Conservation (phyloP, 30 jellyfish, hydroid and myxozoan species). For the Euphysa ruthae region DNA sequence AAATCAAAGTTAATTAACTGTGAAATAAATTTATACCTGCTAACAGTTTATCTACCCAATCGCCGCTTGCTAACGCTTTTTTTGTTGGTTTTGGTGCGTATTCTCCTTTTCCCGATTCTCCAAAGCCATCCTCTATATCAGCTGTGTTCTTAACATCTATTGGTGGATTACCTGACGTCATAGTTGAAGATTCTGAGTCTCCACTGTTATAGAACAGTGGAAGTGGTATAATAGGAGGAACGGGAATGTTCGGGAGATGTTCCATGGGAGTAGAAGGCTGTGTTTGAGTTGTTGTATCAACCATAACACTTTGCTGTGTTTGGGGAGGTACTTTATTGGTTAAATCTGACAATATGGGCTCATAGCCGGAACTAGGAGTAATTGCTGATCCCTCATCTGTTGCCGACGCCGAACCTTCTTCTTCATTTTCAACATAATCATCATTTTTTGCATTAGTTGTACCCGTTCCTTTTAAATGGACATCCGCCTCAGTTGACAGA, state of each 20-base stretch:
- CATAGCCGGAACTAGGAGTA: too few relatives aligned
- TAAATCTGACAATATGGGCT: too few relatives aligned
- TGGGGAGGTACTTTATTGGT: too few relatives aligned
- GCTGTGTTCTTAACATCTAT: neutral
- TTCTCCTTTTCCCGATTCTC: neutral
- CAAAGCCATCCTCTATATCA: conserved; percentile 3
- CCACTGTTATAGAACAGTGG: conserved; percentile 30
- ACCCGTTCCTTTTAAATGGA: too few relatives aligned
- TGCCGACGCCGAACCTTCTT: too few relatives aligned
- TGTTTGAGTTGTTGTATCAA: too few relatives aligned
- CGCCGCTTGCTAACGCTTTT: conserved; percentile 8
- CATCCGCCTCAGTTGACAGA: too few relatives aligned
- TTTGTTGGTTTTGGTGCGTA: neutral
- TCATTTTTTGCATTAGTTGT: too few relatives aligned
- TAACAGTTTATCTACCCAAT: conserved; percentile 19
- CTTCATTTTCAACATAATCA: too few relatives aligned
- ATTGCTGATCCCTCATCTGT: too few relatives aligned
- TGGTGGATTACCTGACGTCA: conserved; percentile 1
- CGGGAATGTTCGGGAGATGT: conserved; percentile 4
- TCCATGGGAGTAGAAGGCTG: conserved; percentile 1
- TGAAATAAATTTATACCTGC: conserved; percentile 6
- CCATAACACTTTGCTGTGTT: too few relatives aligned
- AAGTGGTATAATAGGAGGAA: conserved; percentile 10
- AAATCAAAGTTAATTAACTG: neutral
- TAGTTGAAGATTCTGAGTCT: conserved; percentile 7